These are phyloP conservation scores for Heliconius hortense DNA, from an alignment of 2,888 invertebrate genomes.

Conservation along the genomic window DNA sequence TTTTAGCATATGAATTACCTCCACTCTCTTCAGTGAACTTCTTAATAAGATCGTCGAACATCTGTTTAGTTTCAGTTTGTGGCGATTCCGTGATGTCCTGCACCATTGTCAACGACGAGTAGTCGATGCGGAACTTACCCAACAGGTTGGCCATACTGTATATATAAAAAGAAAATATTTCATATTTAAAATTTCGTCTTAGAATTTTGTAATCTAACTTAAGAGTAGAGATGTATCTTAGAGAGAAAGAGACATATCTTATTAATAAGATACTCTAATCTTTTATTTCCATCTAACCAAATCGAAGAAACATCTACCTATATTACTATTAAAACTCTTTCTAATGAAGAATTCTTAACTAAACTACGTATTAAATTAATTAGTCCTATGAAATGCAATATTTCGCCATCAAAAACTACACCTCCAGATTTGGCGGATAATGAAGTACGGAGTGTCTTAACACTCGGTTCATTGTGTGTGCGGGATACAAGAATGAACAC, in stretches of 20 bases:
- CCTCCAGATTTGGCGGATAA: no score
- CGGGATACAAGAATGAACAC: not conserved
- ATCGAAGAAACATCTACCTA: not conserved
- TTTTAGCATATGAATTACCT: constrained; percentile 42
- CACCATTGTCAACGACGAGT: constrained; percentile 94
- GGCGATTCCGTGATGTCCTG: constrained; percentile 94
- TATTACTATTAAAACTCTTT: not conserved
- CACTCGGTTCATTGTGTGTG: no score
- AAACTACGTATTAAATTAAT: no score
- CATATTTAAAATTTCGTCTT: not conserved
- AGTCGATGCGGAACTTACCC: constrained; percentile 96
- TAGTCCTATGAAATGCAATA: no score
- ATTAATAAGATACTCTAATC: not conserved
- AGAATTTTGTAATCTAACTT: not conserved
- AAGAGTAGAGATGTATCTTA: no score
- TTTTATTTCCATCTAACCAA: not conserved
- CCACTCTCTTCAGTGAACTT: constrained; percentile 81
- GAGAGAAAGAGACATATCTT: not conserved
- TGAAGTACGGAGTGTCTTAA: no score
- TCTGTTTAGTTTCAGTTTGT: constrained; percentile 85
- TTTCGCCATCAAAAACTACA: no score
- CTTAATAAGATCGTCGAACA: constrained; percentile 87
- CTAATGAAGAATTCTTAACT: not conserved
- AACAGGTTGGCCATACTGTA: constrained; percentile 95
- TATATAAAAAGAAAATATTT: not conserved